Evolutionary conservation across 2,113 vertebrate species (phyloP), one percentile per base, ranked within the genome.

Genomic region (Vulpes ferrilata): DNA sequence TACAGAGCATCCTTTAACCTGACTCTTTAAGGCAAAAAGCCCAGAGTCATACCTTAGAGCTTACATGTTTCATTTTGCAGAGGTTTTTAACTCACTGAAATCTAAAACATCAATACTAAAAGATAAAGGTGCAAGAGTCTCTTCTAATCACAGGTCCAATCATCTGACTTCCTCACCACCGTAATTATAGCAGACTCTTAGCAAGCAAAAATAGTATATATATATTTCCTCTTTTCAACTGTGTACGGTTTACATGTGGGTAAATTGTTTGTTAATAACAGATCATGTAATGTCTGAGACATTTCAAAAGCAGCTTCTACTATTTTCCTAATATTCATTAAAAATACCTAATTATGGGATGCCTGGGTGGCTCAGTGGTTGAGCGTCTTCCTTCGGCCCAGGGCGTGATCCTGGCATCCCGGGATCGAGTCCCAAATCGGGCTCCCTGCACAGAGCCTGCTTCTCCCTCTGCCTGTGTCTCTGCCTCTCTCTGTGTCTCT

Each of bases 161-260:
- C 86, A 92, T 93, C 86, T 95, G 38, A 17, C 96, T 96, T 96
- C 88, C 91, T 96, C 88, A 22, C 11, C 60, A 0, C 53, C 48
- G 16, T 80, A 97, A 98, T 98, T 97, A 91, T 53, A 97, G 22
- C 32, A 97, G 80, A 94, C 23, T 97, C 96, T 87, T 53, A 71
- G 65, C 67, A 97, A 87, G 94, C 65, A 96, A 95, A 98, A 97
- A 87, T 92, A 97, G 25, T 57, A 35, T 23, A 8, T 91, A n/a
- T 27, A 9, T 93, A 78, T 94, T 93, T 16, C 92, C 88, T 96
- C 95, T 87, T 94, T 84, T 84, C 86, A 88, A 71, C 76, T 79
- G 35, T 17, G 48, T 32, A 43, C 23, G 82, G 38, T 95, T 93
- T 71, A n/a, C 90, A 73, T 92, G 35, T 83, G 35, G 79, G 81